A percentile compares a stretch with the other conserved stretches of the same genome.
phyloP scores from a whole-genome alignment of 2,113 vertebrate genomes.

The Scophthalmus maximus region DNA sequence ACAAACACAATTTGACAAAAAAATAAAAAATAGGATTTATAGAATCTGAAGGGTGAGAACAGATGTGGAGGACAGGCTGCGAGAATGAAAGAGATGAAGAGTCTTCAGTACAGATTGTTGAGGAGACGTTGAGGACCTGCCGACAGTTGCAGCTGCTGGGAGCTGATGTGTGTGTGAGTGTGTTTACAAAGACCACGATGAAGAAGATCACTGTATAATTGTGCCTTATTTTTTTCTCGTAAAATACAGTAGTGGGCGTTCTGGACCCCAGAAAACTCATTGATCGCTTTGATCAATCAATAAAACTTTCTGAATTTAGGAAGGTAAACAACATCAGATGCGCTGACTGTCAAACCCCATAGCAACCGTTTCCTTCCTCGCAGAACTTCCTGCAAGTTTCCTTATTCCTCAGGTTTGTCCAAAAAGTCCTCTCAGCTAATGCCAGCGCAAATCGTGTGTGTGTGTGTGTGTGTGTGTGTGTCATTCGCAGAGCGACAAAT shows the following conservation, averaged over 20 bases:
- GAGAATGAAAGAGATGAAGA: background rate
- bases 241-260: too few species aligned
- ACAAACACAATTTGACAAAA: slow-evolving; percentile 22
- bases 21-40: background rate
- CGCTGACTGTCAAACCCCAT: too few species aligned
- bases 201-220: background rate
- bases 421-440: too few species aligned
- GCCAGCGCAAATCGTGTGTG: background rate
- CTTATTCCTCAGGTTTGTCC: background rate
- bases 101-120: slow-evolving; percentile 1
- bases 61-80: slow-evolving; percentile 10
- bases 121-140: slow-evolving; percentile 5
- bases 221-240: too few species aligned
- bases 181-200: background rate
- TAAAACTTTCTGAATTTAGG: too few species aligned
- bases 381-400: too few species aligned
- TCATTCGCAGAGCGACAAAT: slow-evolving; percentile 53
- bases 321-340: too few species aligned
- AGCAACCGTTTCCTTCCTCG: too few species aligned
- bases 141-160: slow-evolving; percentile 60
- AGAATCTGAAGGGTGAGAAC: background rate
- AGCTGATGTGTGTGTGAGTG: slow-evolving; percentile 11
- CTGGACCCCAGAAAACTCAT: too few species aligned
- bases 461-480: slow-evolving; percentile 30
- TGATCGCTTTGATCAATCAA: too few species aligned